Conservation (phyloP, 2,888 invertebrate genomes). For the Aethes cnicana region DNA sequence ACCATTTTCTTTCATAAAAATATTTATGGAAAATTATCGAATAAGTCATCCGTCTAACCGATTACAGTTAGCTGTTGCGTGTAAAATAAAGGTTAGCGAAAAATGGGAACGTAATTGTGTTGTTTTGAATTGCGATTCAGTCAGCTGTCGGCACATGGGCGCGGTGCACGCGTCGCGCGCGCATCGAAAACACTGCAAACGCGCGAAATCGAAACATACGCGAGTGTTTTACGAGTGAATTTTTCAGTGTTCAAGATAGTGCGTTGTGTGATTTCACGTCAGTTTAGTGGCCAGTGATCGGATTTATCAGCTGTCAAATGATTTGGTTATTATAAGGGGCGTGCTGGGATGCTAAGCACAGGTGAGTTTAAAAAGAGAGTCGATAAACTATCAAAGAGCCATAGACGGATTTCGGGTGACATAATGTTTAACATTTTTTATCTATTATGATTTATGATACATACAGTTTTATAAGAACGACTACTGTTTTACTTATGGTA, state of each 20-base stretch:
- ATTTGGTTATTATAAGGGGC: conserved; percentile 44
- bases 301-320: conserved; percentile 38
- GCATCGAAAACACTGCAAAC: conserved; percentile 53
- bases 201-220: conserved; percentile 54
- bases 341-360: conserved; percentile 42
- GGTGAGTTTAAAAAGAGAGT: conserved; percentile 35
- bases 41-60: too few relatives aligned
- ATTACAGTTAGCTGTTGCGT: conserved; percentile 38
- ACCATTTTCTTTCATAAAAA: too few relatives aligned
- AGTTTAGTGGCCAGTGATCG: conserved; percentile 38
- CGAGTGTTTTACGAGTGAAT: conserved; percentile 36
- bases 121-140: conserved; percentile 79
- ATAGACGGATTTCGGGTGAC: too few relatives aligned
- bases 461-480: too few relatives aligned
- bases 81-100: conserved; percentile 58
- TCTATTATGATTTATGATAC: too few relatives aligned
- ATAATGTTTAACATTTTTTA: too few relatives aligned
- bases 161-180: conserved; percentile 76
- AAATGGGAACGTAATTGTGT: conserved; percentile 61
- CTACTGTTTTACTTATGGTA: conserved; percentile 39
- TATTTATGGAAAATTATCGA: too few relatives aligned
- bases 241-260: neutral
- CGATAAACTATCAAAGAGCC: neutral
- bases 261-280: conserved; percentile 35
- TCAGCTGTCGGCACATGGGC: conserved; percentile 77